Evolutionary conservation across 2,113 vertebrate species (phyloP).

Genomic region (Pygoscelis antarcticus): DNA sequence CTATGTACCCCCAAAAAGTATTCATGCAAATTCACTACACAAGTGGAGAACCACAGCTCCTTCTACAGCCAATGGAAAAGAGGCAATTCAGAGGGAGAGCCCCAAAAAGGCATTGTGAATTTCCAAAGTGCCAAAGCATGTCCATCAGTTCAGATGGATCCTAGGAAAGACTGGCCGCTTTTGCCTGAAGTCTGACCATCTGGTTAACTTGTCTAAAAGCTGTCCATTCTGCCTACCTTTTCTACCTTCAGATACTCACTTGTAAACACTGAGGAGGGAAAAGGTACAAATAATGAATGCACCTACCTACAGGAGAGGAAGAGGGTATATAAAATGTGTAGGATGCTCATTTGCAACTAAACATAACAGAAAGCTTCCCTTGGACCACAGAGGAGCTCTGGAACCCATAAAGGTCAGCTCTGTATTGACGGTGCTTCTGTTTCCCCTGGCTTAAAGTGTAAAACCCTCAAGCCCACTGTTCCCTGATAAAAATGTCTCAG

Average conservation of each 20-base stretch:
- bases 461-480: background rate
- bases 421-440: background rate
- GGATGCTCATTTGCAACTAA: background rate
- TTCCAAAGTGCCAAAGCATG: background rate
- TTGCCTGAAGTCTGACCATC: background rate
- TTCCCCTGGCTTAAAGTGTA: background rate
- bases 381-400: background rate
- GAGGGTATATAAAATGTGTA: background rate
- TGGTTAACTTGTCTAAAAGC: background rate
- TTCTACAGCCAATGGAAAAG: background rate
- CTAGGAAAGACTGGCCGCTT: background rate
- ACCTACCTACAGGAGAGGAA: background rate
- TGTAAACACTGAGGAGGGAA: background rate
- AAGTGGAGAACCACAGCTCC: background rate
- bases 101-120: background rate
- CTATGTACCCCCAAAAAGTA: background rate
- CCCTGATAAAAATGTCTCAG: background rate
- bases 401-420: background rate
- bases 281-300: background rate
- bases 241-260: background rate
- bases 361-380: background rate
- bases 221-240: background rate
- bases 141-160: background rate
- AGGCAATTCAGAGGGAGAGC: background rate
- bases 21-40: background rate